Evolutionary conservation across 2,797 vertebrate genomes (phyloP).

Genomic region (Leucoraja ocellata): DNA sequence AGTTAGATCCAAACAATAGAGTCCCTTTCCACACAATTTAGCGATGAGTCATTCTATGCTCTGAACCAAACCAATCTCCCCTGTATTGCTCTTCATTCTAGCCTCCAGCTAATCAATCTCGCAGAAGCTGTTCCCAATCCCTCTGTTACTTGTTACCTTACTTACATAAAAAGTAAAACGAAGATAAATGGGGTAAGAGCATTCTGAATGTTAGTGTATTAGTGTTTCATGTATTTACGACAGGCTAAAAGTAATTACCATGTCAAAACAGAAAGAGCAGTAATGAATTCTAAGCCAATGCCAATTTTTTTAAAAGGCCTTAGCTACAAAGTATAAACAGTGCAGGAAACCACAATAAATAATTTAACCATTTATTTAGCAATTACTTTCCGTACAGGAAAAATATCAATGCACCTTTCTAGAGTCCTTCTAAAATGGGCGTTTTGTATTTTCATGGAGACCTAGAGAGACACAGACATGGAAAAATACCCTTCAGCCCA

Average conservation of each 20-base stretch:
- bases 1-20: not conserved
- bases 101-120: not conserved
- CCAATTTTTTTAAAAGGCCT: not conserved
- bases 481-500: too few species aligned
- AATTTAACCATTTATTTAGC: not conserved
- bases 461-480: too few species aligned
- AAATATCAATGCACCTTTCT: too few species aligned
- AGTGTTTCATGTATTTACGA: conserved; percentile 10
- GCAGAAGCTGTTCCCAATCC: not conserved
- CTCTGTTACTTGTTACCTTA: not conserved
- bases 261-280: not conserved
- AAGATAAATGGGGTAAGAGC: not conserved
- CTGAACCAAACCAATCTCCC: not conserved
- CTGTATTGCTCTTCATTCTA: not conserved
- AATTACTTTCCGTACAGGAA: not conserved
- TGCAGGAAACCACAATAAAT: not conserved
- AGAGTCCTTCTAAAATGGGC: not conserved
- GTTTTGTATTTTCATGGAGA: not conserved
- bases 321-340: not conserved
- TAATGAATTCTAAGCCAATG: not conserved
- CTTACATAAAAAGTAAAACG: not conserved
- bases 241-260: not conserved
- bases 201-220: conserved; percentile 6
- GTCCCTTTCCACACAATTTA: not conserved
- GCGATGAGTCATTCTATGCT: not conserved